Evolutionary conservation across 2,113 vertebrate genomes (phyloP), one percentile per base, ranked within the genome.

Genomic region (Phylloscopus trochiloides): DNA sequence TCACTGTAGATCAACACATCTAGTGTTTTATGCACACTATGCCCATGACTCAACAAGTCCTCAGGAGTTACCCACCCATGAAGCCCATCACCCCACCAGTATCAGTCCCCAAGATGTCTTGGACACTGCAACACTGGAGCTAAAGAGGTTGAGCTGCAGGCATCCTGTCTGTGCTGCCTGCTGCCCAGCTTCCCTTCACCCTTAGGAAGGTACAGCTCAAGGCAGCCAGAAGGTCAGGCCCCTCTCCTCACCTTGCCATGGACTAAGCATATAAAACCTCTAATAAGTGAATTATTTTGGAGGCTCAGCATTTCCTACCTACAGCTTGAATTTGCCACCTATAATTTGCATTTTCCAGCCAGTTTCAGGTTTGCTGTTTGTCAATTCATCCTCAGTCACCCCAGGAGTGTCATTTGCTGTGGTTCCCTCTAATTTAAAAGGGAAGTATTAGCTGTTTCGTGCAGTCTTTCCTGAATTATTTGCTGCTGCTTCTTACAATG

Each of bases 11-110:
- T 95, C 82, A 93, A 36, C 17, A 75, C 91, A 74, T 62, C 31
- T 7, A 45, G 31, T 45, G 76, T n/a, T 62, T 61, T 45, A 90
- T 32, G 91, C 3, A 67, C 19, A 17, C 70, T 59, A 55, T 57
- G 89, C 48, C 86, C 85, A 67, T 22, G 34, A 96, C 72, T 96
- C 79, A 78, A 91, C 79, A 96, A 88, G 70, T 84, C 93, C 85
- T 94, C 81, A 83, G 74, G 97, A 94, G 97, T 94, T 93, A 90
- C 54, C 89, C 59, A 92, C 42, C 22, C 2, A 0, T 3, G 18
- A 81, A 79, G 15, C 10, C 61, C 24, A 22, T 28, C 36, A 63
- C 16, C 24, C 34, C 43, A 75, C 14, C 52, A 55, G 0, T 8
- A 25, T 34, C 31, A 86, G 4, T 15, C 59, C 62, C 50, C 36